Conservation (phyloP, 1,140 invertebrate genomes). For the Apis mellifera region DNA sequence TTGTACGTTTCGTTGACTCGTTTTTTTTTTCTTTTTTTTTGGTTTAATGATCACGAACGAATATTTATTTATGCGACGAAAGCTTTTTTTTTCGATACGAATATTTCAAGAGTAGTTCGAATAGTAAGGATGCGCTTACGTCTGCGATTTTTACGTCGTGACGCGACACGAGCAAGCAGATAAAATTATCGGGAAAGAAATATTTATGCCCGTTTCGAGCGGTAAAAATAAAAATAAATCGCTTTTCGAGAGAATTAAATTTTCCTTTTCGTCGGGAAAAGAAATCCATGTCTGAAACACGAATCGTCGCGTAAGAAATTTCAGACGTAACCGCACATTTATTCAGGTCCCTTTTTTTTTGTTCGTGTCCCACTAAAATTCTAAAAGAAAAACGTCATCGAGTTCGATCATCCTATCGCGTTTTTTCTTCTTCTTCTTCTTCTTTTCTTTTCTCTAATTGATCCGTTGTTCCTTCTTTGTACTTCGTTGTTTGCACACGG, state of each 20-base stretch:
- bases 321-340: constrained; percentile 4
- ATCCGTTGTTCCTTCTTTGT: background rate
- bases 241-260: background rate
- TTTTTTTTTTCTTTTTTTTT: too few relatives aligned
- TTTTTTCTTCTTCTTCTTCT: background rate
- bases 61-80: too few relatives aligned
- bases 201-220: background rate
- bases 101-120: background rate
- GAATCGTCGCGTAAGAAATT: background rate
- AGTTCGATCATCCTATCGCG: background rate
- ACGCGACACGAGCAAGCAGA: background rate
- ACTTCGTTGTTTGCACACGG: background rate
- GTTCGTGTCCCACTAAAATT: background rate
- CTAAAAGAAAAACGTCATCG: too few relatives aligned
- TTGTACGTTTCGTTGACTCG: constrained; percentile 13
- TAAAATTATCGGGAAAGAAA: background rate
- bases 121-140: background rate
- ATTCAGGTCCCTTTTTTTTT: constrained; percentile 26
- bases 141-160: background rate
- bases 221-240: background rate
- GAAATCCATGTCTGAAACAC: background rate
- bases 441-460: background rate
- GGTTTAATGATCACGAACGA: background rate
- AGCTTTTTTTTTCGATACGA: background rate
- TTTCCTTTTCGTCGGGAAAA: background rate